Conservation (phyloP, 2,113 vertebrate species). For the Gorilla gorilla region DNA sequence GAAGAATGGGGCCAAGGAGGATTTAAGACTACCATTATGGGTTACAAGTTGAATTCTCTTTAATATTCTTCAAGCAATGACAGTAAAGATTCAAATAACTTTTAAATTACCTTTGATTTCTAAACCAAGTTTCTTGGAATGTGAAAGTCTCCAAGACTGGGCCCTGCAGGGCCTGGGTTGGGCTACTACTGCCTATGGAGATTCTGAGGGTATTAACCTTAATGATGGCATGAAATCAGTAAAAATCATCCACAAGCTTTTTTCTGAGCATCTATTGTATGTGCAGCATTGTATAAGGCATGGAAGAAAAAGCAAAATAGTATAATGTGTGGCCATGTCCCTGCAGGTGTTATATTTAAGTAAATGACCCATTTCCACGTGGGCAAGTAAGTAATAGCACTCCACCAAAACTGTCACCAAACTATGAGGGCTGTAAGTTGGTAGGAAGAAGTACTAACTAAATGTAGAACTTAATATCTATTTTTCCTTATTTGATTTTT, state of each 20-base stretch:
- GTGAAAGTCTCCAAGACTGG: neutral
- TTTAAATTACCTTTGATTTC: neutral
- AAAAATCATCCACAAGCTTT: neutral
- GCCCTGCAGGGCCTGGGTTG: neutral
- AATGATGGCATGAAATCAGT: neutral
- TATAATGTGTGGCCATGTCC: neutral
- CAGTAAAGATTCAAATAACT: neutral
- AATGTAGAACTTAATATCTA: neutral
- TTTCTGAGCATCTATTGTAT: neutral
- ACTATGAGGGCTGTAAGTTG: neutral
- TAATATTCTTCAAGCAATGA: neutral
- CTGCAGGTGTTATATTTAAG: neutral
- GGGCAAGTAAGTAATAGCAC: neutral
- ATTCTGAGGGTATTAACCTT: neutral
- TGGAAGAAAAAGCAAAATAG: neutral
- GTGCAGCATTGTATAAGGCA: neutral
- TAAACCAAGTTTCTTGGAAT: neutral
- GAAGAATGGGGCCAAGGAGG: neutral
- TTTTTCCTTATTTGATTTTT: constrained; percentile 29
- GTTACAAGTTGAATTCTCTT: neutral
- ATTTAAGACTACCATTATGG: neutral
- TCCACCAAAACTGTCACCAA: neutral
- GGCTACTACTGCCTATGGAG: neutral
- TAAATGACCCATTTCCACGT: neutral
- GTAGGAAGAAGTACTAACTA: neutral